These are phyloP conservation scores for Hydraecia micacea DNA, from an alignment of 2,888 invertebrate genomes.

Conservation along the genomic window DNA sequence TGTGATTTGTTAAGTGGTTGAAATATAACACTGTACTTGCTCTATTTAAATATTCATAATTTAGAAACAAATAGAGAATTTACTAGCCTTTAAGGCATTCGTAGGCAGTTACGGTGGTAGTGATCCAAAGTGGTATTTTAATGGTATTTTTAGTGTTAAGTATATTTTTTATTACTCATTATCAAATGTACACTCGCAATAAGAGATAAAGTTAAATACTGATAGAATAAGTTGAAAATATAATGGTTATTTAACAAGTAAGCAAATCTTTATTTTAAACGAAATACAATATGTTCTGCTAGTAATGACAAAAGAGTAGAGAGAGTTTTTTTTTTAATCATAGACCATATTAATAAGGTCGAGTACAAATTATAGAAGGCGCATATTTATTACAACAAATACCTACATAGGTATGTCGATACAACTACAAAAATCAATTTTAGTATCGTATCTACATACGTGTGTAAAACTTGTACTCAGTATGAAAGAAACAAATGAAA, in stretches of 20 bases:
- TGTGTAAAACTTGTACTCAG: background rate
- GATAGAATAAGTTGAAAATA: too few species aligned
- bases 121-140: background rate
- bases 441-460: background rate
- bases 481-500: too few species aligned
- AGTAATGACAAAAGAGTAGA: background rate
- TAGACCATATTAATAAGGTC: background rate
- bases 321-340: background rate
- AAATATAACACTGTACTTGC: constrained; percentile 34
- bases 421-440: too few species aligned
- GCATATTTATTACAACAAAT: too few species aligned
- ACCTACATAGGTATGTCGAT: too few species aligned
- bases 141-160: background rate
- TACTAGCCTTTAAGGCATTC: background rate
- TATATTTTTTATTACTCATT: background rate
- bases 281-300: background rate
- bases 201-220: background rate
- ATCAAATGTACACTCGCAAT: background rate
- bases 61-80: constrained; percentile 26
- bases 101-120: background rate
- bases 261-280: background rate
- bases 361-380: background rate
- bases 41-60: constrained; percentile 28
- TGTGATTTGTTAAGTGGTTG: constrained; percentile 41
- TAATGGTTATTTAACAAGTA: background rate